Evolutionary conservation across 2,113 vertebrate species (phyloP).

Genomic region (Grantiella picta): DNA sequence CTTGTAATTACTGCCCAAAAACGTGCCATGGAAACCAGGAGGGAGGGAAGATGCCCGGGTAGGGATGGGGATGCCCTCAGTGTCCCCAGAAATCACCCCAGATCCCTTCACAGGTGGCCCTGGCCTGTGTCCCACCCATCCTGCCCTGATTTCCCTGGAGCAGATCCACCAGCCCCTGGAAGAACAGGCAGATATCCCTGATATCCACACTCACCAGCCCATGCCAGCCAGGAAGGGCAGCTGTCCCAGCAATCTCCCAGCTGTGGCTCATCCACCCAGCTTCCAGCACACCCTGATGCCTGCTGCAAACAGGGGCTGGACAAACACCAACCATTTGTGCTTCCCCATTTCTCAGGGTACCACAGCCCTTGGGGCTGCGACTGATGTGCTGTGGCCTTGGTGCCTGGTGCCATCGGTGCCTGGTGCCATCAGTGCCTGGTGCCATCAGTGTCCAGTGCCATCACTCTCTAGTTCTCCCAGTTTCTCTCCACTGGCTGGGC

Average conservation of each 20-base stretch:
- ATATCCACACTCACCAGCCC: no score
- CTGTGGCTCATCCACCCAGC: background rate
- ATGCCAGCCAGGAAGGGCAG: fast-evolving
- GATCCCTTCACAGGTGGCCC: background rate
- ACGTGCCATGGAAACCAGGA: background rate
- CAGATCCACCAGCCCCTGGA: background rate
- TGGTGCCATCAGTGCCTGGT: no score
- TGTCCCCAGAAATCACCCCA: background rate
- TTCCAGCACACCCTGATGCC: background rate
- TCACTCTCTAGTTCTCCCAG: background rate
- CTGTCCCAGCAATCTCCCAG: background rate
- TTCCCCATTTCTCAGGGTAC: background rate
- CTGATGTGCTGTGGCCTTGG: fast-evolving
- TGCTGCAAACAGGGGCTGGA: background rate
- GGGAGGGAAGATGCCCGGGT: background rate
- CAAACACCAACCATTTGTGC: background rate
- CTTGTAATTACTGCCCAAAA: background rate
- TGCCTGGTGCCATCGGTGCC: background rate
- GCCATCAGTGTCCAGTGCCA: background rate
- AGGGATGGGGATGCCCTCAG: no score
- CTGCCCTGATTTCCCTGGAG: background rate
- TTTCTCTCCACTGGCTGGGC: background rate
- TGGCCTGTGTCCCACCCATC: background rate
- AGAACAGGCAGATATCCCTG: background rate
- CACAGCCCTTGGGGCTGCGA: background rate